Evolutionary conservation across 2,797 vertebrate species (phyloP), one percentile per base, ranked within the genome.

Genomic region (Melanotaenia boesemani): DNA sequence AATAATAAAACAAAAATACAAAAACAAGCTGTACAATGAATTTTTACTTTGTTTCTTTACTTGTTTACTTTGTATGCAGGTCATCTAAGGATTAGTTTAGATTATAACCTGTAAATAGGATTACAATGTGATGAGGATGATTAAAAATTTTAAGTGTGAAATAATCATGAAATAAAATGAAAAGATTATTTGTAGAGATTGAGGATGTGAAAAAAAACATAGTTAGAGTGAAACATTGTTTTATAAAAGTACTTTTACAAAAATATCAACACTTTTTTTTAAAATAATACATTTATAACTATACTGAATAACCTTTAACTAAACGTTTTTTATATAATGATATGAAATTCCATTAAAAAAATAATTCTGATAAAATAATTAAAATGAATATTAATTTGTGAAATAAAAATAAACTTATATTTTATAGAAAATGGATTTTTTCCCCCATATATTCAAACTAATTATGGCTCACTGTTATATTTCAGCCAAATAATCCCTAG

Each of bases 401-500:
- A 28, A 16, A 24, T 7, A 15, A 28, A 12, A 54, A 5, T 12
- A 12, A 15, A 28, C 2, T 56, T n/a, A 3, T 22, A 22, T 46
- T 46, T 46, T 1, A 16, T 28, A 56, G 54, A 30, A 56, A 30
- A 56, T 30, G 15, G 6, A 56, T 30, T 2, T 3, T 13, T 11
- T 50, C 59, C 26, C 72, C 46, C 18, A 30, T 12, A 2, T 36
- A 4, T 70, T 48, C 28, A 4, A 26, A 4, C 54, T 74, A 68
- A 71, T 83, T 70, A 71, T 54, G 74, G 56, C 41, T 73, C n/a
- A 5, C 52, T 65, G 84, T 84, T 75, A 72, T 66, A 67, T 82
- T 59, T 68, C 58, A 71, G 74, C 77, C 69, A 15, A 55, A 22
- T 88, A 80, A 87, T 88, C 88, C 67, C 36, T 37, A 72, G 66